These are phyloP conservation scores for Dugesia japonica DNA, from an alignment of 2,888 invertebrate species.

Conservation along the genomic window DNA sequence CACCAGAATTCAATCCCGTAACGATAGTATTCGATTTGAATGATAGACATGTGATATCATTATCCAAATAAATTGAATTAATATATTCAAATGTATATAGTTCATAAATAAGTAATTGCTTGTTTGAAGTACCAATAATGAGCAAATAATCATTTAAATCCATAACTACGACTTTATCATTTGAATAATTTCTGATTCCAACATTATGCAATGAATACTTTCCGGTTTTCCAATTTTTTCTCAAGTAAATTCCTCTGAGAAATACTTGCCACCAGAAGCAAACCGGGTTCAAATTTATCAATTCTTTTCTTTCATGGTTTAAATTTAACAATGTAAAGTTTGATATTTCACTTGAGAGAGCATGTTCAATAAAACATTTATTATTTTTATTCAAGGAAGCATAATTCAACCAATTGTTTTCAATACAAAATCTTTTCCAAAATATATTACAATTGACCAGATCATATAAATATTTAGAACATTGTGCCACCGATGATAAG, in stretches of 20 bases:
- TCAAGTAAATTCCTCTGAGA: neutral
- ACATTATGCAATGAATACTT: neutral
- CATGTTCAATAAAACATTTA: neutral
- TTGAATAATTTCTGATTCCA: neutral
- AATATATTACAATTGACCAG: neutral
- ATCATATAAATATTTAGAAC: neutral
- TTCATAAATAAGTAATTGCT: neutral
- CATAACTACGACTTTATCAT: neutral
- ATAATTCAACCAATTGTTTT: neutral
- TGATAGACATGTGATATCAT: neutral
- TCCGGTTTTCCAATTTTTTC: neutral
- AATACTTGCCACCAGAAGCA: neutral
- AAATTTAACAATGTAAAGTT: neutral
- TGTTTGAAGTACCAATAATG: neutral
- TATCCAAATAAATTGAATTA: neutral
- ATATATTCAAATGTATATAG: neutral
- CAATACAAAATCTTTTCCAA: neutral
- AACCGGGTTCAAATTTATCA: neutral
- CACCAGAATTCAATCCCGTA: neutral
- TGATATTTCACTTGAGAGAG: neutral
- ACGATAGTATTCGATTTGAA: neutral
- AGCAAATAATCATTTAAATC: neutral
- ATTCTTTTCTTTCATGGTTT: neutral
- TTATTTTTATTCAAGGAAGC: neutral
- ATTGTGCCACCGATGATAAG: neutral